Conservation (phyloP, 2,888 invertebrate genomes). For the Acleris emargana region DNA sequence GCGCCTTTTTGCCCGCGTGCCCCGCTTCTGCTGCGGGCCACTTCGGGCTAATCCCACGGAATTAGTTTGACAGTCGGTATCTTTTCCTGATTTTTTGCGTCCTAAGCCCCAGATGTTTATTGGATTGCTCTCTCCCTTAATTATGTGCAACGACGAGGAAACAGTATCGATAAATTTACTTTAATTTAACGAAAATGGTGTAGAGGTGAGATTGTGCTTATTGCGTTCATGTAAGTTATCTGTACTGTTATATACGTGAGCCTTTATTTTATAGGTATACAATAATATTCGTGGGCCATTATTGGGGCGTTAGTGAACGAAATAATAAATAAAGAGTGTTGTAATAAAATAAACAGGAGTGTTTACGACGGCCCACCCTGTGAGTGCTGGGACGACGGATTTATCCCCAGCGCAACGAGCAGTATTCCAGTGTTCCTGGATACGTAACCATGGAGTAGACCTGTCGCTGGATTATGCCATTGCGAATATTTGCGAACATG, state of each 20-base stretch:
- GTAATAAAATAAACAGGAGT: slow-evolving; percentile 64
- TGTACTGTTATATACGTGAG: slow-evolving; percentile 5
- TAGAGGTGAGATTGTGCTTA: slow-evolving; percentile 17
- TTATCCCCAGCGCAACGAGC: slow-evolving; percentile 52
- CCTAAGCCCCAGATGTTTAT: slow-evolving; percentile 73
- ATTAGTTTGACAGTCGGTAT: slow-evolving; percentile 79
- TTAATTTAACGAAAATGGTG: slow-evolving; percentile 24
- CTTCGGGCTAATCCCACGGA: slow-evolving; percentile 65
- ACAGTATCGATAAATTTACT: slow-evolving; percentile 49
- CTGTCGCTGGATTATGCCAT: slow-evolving; percentile 53
- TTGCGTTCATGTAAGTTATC: slow-evolving; percentile 26
- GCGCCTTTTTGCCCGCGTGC: slow-evolving; percentile 75
- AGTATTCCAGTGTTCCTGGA: slow-evolving; percentile 51
- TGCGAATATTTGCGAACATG: background rate
- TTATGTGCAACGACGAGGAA: slow-evolving; percentile 75
- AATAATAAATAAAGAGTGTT: slow-evolving; percentile 46
- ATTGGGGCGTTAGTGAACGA: slow-evolving; percentile 35
- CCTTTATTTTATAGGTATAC: slow-evolving; percentile 30
- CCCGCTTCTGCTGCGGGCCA: slow-evolving; percentile 45
- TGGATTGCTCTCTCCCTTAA: slow-evolving; percentile 62
- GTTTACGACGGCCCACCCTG: slow-evolving; percentile 54
- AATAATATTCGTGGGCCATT: slow-evolving; percentile 30
- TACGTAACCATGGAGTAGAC: slow-evolving; percentile 52
- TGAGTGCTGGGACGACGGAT: slow-evolving; percentile 59
- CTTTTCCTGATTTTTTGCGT: slow-evolving; percentile 75